phyloP scores from a whole-genome alignment of 2,888 invertebrate genomes.

The Acanthosoma haemorrhoidale region DNA sequence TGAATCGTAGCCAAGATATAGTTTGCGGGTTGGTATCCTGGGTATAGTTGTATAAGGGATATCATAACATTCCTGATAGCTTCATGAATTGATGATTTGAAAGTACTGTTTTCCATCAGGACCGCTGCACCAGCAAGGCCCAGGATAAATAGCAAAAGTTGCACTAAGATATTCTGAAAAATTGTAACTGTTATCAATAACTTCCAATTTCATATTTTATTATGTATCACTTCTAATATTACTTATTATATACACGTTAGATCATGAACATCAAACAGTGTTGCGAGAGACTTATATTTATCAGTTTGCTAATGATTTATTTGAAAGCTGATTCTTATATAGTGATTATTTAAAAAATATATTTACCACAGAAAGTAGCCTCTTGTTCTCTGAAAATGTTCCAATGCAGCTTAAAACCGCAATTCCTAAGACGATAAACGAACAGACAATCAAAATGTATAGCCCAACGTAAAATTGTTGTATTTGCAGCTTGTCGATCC shows the following conservation, averaged over 20 bases:
- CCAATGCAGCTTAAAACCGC: slow-evolving; percentile 77
- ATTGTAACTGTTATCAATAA: too few species aligned
- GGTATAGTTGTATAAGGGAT: slow-evolving; percentile 64
- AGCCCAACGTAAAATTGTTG: slow-evolving; percentile 75
- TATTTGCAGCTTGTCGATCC: slow-evolving; percentile 69
- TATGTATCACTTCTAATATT: too few species aligned
- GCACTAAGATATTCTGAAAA: slow-evolving; percentile 67
- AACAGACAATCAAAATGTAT: slow-evolving; percentile 69
- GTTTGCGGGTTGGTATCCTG: slow-evolving; percentile 62
- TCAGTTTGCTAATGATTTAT: too few species aligned
- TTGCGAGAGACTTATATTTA: too few species aligned
- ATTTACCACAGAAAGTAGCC: slow-evolving; percentile 66
- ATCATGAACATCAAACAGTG: too few species aligned
- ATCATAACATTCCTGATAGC: slow-evolving; percentile 65
- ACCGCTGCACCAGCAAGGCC: slow-evolving; percentile 70
- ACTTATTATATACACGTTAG: too few species aligned
- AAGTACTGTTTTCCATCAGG: slow-evolving; percentile 71
- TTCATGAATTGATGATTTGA: slow-evolving; percentile 74
- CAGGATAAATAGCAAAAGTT: slow-evolving; percentile 64
- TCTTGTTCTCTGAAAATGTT: slow-evolving; percentile 69
- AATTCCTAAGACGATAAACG: slow-evolving; percentile 67
- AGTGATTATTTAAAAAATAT: background rate
- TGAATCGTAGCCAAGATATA: slow-evolving; percentile 71
- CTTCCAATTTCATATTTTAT: too few species aligned
- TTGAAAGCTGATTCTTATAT: too few species aligned